These are phyloP conservation scores for Leptosomus discolor DNA, from an alignment of 2,113 vertebrate genomes.

Conservation along the genomic window DNA sequence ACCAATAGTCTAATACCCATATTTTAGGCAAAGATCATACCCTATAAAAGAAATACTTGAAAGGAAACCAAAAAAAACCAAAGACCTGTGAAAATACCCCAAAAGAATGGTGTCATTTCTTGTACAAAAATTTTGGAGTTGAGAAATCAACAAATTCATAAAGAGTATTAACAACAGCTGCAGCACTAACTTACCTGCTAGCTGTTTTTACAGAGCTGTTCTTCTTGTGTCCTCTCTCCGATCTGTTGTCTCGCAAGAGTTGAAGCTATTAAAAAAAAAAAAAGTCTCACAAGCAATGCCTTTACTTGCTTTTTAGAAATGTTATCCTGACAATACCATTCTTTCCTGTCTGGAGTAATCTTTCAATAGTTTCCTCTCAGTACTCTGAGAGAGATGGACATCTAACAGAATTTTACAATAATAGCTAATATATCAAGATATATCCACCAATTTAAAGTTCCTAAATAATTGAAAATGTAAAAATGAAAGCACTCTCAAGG, in stretches of 20 bases:
- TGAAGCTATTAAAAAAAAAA: slow-evolving; percentile 66
- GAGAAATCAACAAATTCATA: not conserved
- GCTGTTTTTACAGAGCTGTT: slow-evolving; percentile 91
- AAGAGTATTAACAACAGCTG: not conserved
- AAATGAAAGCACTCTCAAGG: not conserved
- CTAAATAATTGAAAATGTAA: not conserved
- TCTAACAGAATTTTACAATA: not conserved
- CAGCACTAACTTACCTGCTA: slow-evolving; percentile 81
- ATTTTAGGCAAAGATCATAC: not conserved
- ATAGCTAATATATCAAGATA: not conserved
- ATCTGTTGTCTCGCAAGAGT: slow-evolving; percentile 85
- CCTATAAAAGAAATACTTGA: not conserved
- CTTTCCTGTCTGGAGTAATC: not conserved
- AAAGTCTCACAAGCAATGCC: not conserved
- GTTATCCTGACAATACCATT: not conserved
- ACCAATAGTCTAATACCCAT: not conserved
- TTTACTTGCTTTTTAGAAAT: not conserved
- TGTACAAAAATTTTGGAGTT: not conserved
- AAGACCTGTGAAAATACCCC: not conserved
- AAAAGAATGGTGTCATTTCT: not conserved
- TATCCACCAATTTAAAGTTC: not conserved
- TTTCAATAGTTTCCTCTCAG: not conserved
- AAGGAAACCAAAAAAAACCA: not conserved
- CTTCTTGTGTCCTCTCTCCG: slow-evolving; percentile 90
- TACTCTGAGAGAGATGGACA: not conserved